Conservation (phyloP, 1,140 invertebrate species). For the Leptinotarsa lineolata region DNA sequence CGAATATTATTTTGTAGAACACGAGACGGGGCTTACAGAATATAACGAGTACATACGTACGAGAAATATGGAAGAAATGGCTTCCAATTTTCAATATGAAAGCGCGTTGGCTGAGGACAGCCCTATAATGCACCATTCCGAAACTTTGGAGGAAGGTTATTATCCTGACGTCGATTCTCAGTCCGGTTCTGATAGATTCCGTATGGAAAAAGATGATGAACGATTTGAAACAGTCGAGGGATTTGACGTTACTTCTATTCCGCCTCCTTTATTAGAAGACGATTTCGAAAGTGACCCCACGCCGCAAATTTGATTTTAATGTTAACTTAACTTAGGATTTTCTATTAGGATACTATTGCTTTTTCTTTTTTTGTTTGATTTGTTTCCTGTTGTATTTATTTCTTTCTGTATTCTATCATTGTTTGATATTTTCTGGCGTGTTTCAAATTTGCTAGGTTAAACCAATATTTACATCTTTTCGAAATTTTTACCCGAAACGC, state of each 20-base stretch:
- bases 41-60: slow-evolving; percentile 50
- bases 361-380: slow-evolving; percentile 29
- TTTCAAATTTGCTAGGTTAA: slow-evolving; percentile 33
- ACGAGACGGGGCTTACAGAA: slow-evolving; percentile 44
- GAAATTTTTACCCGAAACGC: too few relatives aligned
- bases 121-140: slow-evolving; percentile 50
- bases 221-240: slow-evolving; percentile 58
- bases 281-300: slow-evolving; percentile 64
- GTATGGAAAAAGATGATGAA: slow-evolving; percentile 62
- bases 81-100: slow-evolving; percentile 50
- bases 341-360: neutral
- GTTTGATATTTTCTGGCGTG: slow-evolving; percentile 38
- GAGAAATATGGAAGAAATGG: slow-evolving; percentile 50
- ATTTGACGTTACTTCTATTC: slow-evolving; percentile 70
- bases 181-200: slow-evolving; percentile 61
- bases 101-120: slow-evolving; percentile 59
- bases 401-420: slow-evolving; percentile 33
- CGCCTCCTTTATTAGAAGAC: slow-evolving; percentile 67
- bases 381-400: slow-evolving; percentile 26
- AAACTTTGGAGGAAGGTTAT: slow-evolving; percentile 62
- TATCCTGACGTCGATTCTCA: slow-evolving; percentile 68
- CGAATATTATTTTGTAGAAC: slow-evolving; percentile 56
- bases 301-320: slow-evolving; percentile 56
- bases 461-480: too few relatives aligned
- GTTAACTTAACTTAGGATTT: slow-evolving; percentile 19